Evolutionary conservation across 2,797 vertebrate species (phyloP), one percentile per base, ranked within the genome.

Genomic region (Percopsis omiscomaycus): DNA sequence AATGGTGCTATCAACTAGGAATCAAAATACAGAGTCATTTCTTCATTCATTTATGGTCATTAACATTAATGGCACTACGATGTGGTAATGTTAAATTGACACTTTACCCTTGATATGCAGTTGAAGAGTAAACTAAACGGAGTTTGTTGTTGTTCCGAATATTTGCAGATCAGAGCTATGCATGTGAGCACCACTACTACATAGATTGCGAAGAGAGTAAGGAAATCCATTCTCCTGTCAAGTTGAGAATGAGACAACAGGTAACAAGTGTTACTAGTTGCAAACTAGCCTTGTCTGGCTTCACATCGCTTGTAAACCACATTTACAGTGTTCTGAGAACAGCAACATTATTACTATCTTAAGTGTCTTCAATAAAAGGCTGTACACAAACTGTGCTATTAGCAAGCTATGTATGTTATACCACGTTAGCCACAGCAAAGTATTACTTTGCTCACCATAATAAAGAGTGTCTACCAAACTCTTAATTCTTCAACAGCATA

Each of bases 131-230:
- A 22, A 50, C 30, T 80, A 10, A 93, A 73, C 0, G 90, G 89
- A 30, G 75, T 90, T 47, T 89, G 82, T 46, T 87, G 84, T 53
- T 84, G 88, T 2, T 90, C 89, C 0, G 93, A 93, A 75, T 92
- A 93, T 68, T 75, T 90, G 64, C 92, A 97, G 42, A 95, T 89
- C 0, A 92, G 59, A 1, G 80, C 73, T 0, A 91, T 70, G 45
- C 89, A 73, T 0, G 86, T 22, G 14, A 96, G 75, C 62, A 97
- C 76, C n/a, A 89, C 74, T 1, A 69, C 61, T 42, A 95, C 66
- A 75, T 99, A 98, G 22, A 94, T 14, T 0, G 84, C 59, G 74
- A 98, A 96, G 13, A 99, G 90, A 0, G 88, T 88, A 78, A 98
- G 89, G 80, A 99, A 98, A 46, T 99, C 96, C 96, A 99, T 62